phyloP scores from a whole-genome alignment of 2,888 invertebrate genomes.

The Meandrusa payeni region DNA sequence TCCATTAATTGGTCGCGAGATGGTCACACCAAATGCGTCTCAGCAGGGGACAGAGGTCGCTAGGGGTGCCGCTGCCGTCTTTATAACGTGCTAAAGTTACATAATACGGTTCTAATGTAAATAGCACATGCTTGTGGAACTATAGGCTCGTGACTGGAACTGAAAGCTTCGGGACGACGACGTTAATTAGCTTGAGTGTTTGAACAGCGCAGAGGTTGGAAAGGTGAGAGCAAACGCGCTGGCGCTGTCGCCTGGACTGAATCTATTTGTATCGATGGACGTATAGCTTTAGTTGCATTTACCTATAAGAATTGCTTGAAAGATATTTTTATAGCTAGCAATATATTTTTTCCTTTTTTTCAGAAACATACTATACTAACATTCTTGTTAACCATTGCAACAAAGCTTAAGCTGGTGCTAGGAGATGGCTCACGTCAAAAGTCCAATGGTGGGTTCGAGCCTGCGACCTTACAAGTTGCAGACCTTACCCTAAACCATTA shows the following conservation, averaged over 20 bases:
- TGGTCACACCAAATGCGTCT: conserved; percentile 22
- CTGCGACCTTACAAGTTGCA: too few species aligned
- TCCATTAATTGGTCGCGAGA: not conserved
- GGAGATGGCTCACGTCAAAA: too few species aligned
- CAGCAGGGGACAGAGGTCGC: conserved; percentile 47
- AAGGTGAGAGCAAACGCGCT: conserved; percentile 8
- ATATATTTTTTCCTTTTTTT: too few species aligned
- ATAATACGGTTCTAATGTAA: conserved; percentile 43
- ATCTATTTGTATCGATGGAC: conserved; percentile 1
- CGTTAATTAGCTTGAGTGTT: conserved; percentile 26
- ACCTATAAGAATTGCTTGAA: too few species aligned
- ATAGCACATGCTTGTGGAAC: conserved; percentile 27
- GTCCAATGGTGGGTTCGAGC: too few species aligned
- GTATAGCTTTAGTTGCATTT: too few species aligned
- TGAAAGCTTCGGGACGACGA: conserved; percentile 20
- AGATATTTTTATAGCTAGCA: too few species aligned
- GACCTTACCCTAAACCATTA: too few species aligned
- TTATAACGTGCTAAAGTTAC: conserved; percentile 37
- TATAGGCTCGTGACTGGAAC: conserved; percentile 23
- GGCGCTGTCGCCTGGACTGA: not conserved
- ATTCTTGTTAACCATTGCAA: too few species aligned
- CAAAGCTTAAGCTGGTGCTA: too few species aligned
- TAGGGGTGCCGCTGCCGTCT: conserved; percentile 39
- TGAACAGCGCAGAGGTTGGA: conserved; percentile 19
- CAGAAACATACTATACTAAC: too few species aligned